Conservation (phyloP, 2,113 vertebrate genomes). For the Myrmecobius fasciatus region DNA sequence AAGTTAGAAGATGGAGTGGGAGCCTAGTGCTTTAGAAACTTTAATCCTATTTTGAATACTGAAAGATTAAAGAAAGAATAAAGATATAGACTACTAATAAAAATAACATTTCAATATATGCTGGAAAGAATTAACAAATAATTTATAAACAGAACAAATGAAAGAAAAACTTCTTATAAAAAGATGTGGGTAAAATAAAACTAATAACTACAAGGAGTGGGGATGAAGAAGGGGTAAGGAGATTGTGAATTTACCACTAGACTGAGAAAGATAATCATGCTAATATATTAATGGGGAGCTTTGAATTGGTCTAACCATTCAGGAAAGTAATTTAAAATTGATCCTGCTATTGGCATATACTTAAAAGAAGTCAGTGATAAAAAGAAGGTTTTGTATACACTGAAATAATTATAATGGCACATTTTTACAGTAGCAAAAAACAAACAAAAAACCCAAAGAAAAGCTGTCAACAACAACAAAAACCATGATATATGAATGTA, state of each 20-base stretch:
- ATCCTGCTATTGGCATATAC: neutral
- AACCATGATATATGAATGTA: neutral
- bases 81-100: neutral
- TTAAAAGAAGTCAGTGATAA: neutral
- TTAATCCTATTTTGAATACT: neutral
- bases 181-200: neutral
- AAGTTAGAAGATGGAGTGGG: neutral
- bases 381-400: neutral
- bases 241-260: neutral
- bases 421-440: neutral
- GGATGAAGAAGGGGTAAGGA: neutral
- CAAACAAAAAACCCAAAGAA: neutral
- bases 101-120: neutral
- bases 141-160: neutral
- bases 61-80: neutral
- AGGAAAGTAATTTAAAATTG: neutral
- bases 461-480: neutral
- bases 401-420: neutral
- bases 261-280: neutral
- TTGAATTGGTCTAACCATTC: neutral
- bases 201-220: neutral
- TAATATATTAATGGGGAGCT: neutral
- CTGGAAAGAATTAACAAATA: neutral
- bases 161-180: neutral
- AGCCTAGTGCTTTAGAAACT: neutral